Evolutionary conservation across 2,888 invertebrate genomes (phyloP).

Genomic region (Nephrotoma guestfalica): DNA sequence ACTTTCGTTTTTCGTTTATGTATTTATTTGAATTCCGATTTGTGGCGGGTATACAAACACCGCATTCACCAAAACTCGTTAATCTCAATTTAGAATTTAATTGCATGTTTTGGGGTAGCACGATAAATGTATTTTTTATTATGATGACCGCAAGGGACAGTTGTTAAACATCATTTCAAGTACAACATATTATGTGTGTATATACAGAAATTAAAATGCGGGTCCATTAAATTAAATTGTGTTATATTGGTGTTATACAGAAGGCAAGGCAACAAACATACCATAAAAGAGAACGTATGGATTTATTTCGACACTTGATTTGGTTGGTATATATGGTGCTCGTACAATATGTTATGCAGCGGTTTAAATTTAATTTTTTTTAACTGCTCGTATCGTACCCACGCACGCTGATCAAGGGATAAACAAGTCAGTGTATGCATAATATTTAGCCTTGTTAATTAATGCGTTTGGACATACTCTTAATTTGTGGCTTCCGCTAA

Average conservation of each 20-base stretch:
- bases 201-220: background rate
- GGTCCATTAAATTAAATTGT: background rate
- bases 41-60: background rate
- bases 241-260: background rate
- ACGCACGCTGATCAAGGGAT: background rate
- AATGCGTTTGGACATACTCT: background rate
- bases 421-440: background rate
- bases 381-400: background rate
- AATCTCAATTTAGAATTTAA: background rate
- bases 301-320: background rate
- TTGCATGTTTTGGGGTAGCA: background rate
- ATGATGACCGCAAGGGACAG: background rate
- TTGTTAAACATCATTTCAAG: background rate
- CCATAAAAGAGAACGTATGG: background rate
- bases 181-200: background rate
- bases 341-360: background rate
- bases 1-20: background rate
- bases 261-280: background rate
- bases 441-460: background rate
- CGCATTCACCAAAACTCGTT: background rate
- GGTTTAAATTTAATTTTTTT: background rate
- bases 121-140: background rate
- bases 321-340: background rate
- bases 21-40: background rate
- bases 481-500: background rate